Evolutionary conservation across 2,888 invertebrate genomes (phyloP), one percentile per base, ranked within the genome.

Genomic region (Urechis unicinctus): DNA sequence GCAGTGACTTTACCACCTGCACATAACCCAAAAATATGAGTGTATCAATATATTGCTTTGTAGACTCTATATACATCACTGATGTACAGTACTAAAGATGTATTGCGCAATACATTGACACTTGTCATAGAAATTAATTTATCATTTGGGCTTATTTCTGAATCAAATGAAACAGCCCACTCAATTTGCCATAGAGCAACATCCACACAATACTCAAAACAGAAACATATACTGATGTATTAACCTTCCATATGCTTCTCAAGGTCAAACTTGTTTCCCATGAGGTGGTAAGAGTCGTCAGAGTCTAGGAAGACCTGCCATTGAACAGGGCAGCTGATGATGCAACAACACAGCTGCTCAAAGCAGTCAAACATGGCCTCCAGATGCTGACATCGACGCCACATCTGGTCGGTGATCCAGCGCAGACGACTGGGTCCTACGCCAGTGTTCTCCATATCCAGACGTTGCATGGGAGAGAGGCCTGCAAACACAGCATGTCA

Each of bases 351-450:
- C 26, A 76, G 66, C 6, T 64, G 59, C 21, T 57, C 56, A 56
- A 71, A 73, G 28, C 49, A 56, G 5, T 64, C 61, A 25, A 74
- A 55, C 1, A 63, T 66, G n/a, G 67, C 66, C 53, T 74, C 74
- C 50, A 75, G 60, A 54, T 70, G 67, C 60, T 72, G 73, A 53
- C 74, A 75, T 56, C 72, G 72, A 25, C 59, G 56, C 74, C 75
- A 75, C 59, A 62, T 66, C 17, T 65, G 56, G 22, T 68, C 70
- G 2, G 61, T 63, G 41, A 75, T 60, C 73, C 74, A 75, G n/a
- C 36, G 31, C 1, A 21, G 68, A 59, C 42, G 59, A 47, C 21
- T 60, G 47, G 55, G 66, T 59, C 41, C 65, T 60, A 26, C 59
- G 5, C 43, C 55, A 31, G 65, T 65, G 17, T 63, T 62, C 57